Base-by-base conservation (phyloP, 2,113 vertebrate species). In the Zosterops hypoxanthus region DNA sequence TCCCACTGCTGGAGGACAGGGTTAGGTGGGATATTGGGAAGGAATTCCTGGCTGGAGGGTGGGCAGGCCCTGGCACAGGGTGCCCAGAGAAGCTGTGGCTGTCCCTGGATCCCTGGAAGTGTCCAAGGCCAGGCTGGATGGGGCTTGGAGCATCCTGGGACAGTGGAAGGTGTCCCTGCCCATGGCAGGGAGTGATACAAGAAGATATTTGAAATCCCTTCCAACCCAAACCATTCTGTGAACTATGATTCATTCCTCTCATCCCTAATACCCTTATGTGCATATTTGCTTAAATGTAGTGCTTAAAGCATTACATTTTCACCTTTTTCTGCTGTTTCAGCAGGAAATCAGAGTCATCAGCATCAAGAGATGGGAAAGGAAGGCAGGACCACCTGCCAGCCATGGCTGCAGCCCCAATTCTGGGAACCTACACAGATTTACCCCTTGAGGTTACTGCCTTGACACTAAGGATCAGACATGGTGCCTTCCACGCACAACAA, bases 111-210 rank as follows among this genome's bases (percentile, higher is more conserved):
- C 79, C 29, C 25, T 63, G 34, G 11, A 2, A 55, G 11, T 42
- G 34, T 2, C 17, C 47, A 36, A 69, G 6, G 4, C 12, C 63
- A 34, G 63, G 12, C 0, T 68, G n/a, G 39, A 60, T 0, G 0
- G 4, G 14, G 17, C 9, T 76, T 56, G 63, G 25, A 90, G 31
- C 22, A 56, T 0, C 21, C 41, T 56, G 63, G 14, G 8, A 8
- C 0, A 26, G 24, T 41, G 24, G 46, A 0, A 42, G 17, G 1
- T 24, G 25, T 42, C 31, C 42, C 21, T 49, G 21, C 5, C 13
- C 17, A 16, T 15, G 7, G 16, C 21, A 76, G 14, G 4, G 15
- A 1, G 2, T 41, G 24, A 19, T 17, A 61, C 24, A 23, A 49
- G 46, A 18, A 31, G 22, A 36, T 49, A 15, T 36, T 77, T 26